Evolutionary conservation across 2,888 invertebrate genomes (phyloP).

Genomic region (Trichacis sp.): DNA sequence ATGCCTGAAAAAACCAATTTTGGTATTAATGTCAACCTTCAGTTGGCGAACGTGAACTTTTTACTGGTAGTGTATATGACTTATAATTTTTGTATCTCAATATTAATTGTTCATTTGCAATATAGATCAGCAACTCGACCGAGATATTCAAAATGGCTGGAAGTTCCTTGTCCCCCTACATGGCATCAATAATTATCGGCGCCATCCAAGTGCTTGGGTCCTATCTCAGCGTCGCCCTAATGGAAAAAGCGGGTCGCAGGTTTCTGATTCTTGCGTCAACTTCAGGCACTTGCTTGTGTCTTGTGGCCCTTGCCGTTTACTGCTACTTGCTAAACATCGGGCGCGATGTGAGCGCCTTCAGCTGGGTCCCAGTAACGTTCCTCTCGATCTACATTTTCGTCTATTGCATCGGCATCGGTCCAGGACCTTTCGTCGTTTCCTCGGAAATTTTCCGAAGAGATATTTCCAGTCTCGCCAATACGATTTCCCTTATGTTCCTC

Average conservation of each 20-base stretch:
- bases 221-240: constrained; percentile 67
- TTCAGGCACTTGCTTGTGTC: constrained; percentile 46
- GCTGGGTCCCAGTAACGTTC: constrained; percentile 71
- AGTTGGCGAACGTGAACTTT: no score
- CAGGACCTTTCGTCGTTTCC: constrained; percentile 70
- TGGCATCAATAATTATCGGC: constrained; percentile 74
- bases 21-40: no score
- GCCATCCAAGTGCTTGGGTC: constrained; percentile 71
- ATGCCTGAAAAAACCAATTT: no score
- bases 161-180: constrained; percentile 69
- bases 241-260: constrained; percentile 75
- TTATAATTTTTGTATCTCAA: no score
- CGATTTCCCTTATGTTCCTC: constrained; percentile 48
- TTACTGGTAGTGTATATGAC: no score
- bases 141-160: constrained; percentile 72
- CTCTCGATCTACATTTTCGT: constrained; percentile 71
- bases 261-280: constrained; percentile 68
- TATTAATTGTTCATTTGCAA: no score
- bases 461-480: constrained; percentile 51
- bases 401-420: constrained; percentile 71
- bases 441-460: constrained; percentile 70
- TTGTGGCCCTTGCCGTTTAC: constrained; percentile 59
- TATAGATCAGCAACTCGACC: constrained; percentile 71
- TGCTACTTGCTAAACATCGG: constrained; percentile 56
- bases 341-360: constrained; percentile 58